Evolutionary conservation across 1,140 invertebrate species (phyloP).

Genomic region (Zophobas atratus): DNA sequence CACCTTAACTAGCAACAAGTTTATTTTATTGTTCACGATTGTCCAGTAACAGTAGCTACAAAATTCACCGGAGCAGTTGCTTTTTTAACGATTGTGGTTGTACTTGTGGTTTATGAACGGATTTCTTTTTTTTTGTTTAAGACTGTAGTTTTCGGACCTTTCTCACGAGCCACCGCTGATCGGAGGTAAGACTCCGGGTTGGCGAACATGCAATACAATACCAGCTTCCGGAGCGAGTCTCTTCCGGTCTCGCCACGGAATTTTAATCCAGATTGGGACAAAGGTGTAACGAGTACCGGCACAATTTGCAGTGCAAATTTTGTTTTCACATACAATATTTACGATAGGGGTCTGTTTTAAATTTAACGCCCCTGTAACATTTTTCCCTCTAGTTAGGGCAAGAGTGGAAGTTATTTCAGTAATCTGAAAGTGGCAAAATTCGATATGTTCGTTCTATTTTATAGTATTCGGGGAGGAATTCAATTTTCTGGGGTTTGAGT

Average conservation of each 20-base stretch:
- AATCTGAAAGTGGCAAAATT: conserved; percentile 8
- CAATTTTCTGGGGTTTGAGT: conserved; percentile 13
- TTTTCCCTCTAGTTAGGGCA: not conserved
- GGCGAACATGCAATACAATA: conserved; percentile 38
- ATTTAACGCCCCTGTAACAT: not conserved
- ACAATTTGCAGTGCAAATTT: conserved; percentile 27
- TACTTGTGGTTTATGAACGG: too few relatives aligned
- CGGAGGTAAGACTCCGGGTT: conserved; percentile 26
- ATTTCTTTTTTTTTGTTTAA: too few relatives aligned
- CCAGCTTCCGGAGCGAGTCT: conserved; percentile 23
- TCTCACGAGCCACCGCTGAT: too few relatives aligned
- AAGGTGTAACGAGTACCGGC: conserved; percentile 9
- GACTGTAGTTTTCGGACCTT: too few relatives aligned
- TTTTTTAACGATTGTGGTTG: too few relatives aligned
- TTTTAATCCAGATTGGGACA: conserved; percentile 43
- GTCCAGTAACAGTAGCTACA: too few relatives aligned
- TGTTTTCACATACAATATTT: not conserved
- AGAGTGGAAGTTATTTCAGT: not conserved
- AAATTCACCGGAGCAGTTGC: too few relatives aligned
- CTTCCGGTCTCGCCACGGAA: conserved; percentile 42
- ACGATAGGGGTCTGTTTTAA: too few relatives aligned
- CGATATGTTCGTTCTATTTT: conserved; percentile 17
- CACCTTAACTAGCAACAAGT: too few relatives aligned
- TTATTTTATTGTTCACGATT: too few relatives aligned
- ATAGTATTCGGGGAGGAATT: conserved; percentile 13